Evolutionary conservation across 1,140 invertebrate species (phyloP).

Genomic region (Ips typographus): DNA sequence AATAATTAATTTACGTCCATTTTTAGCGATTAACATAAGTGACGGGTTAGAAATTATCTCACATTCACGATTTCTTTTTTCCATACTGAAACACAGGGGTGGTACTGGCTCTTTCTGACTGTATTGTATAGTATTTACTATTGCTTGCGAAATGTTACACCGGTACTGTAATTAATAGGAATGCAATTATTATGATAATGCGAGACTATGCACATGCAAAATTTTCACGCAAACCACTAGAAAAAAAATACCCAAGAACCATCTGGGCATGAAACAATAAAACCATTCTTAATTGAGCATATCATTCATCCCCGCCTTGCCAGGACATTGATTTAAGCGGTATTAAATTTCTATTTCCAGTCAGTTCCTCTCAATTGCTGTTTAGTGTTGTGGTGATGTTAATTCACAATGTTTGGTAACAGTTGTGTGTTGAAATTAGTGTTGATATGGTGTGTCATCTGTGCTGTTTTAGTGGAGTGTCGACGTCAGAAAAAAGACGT

Average conservation of each 20-base stretch:
- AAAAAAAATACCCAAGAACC: neutral
- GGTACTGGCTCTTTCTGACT: no score
- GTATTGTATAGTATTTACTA: no score
- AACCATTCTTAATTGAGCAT: neutral
- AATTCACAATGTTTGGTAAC: neutral
- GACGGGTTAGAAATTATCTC: no score
- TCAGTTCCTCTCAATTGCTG: neutral
- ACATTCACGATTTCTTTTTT: no score
- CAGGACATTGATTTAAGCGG: neutral
- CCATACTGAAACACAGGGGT: no score
- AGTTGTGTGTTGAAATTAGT: neutral
- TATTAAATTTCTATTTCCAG: neutral
- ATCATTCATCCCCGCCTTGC: neutral
- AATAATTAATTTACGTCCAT: no score
- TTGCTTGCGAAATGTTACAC: no score
- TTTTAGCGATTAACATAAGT: no score
- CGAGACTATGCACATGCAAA: constrained; percentile 1
- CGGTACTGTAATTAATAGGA: no score
- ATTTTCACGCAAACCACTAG: neutral
- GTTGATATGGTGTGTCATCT: neutral
- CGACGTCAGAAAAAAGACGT: constrained; percentile 7
- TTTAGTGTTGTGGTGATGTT: neutral
- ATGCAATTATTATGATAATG: no score
- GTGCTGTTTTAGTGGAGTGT: constrained; percentile 7
- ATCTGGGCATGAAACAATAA: constrained; percentile 1